Conservation (phyloP, 2,888 invertebrate species). For the Nymphalis polychloros region DNA sequence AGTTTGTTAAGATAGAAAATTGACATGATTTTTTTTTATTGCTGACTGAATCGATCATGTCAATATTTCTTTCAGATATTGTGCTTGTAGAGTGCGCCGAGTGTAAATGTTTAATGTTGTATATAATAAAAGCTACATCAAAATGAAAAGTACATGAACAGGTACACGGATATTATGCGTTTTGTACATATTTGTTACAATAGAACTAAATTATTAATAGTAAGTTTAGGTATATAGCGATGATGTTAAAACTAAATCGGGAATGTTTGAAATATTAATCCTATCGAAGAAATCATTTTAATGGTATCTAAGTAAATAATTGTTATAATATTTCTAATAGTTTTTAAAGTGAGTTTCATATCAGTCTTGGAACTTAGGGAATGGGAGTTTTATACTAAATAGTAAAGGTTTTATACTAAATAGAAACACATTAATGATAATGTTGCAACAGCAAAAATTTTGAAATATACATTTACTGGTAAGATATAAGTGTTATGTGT, state of each 20-base stretch:
- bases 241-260: not conserved
- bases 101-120: constrained; percentile 6
- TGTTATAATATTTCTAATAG: not conserved
- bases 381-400: constrained; percentile 39
- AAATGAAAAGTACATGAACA: constrained; percentile 26
- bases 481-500: constrained; percentile 7
- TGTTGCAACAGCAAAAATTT: not conserved
- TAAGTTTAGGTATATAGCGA: not conserved
- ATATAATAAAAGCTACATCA: constrained; percentile 17
- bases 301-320: constrained; percentile 22
- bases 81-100: not conserved
- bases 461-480: not conserved
- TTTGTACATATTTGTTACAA: constrained; percentile 25
- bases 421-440: constrained; percentile 17
- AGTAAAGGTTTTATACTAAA: too few relatives aligned
- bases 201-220: constrained; percentile 7
- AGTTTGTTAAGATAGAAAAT: too few relatives aligned
- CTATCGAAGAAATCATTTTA: not conserved
- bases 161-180: constrained; percentile 27
- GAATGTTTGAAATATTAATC: not conserved
- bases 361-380: constrained; percentile 46
- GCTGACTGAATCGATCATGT: too few relatives aligned
- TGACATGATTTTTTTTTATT: too few relatives aligned
- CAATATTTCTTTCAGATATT: too few relatives aligned
- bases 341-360: constrained; percentile 6